A percentile compares a stretch with the other conserved stretches of the same genome.
Evolutionary conservation across 2,113 vertebrate species (phyloP).

Genomic region (Urocynchramus pylzowi): DNA sequence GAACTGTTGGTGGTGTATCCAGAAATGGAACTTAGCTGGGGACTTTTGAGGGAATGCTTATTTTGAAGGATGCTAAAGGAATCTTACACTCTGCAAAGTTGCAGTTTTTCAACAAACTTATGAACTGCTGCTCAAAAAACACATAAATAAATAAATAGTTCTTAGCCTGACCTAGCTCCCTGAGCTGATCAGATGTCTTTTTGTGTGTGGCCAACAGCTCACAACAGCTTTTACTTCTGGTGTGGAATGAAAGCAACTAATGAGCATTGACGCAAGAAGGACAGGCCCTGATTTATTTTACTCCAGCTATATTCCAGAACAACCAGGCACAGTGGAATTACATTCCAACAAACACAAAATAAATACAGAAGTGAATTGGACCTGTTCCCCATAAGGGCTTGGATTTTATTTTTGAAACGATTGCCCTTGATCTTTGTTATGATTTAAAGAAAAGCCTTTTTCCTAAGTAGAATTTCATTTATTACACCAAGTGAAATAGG

Average conservation of each 20-base stretch:
- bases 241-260: conserved; percentile 44
- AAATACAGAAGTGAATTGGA: background rate
- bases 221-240: background rate
- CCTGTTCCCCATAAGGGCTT: background rate
- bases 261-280: conserved; percentile 21
- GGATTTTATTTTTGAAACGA: background rate
- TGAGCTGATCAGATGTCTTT: conserved; percentile 3
- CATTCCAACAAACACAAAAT: background rate
- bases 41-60: background rate
- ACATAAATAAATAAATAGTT: conserved; percentile 43
- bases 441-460: background rate
- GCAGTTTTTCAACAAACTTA: conserved; percentile 14
- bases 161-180: conserved; percentile 12
- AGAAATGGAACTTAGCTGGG: background rate
- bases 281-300: conserved; percentile 4
- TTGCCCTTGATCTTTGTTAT: background rate
- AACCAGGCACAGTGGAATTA: background rate
- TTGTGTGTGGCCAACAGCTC: background rate
- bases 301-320: background rate
- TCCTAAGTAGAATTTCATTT: background rate
- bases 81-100: background rate
- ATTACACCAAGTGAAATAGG: background rate
- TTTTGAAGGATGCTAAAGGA: conserved; percentile 9
- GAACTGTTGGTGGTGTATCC: background rate
- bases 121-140: background rate